Evolutionary conservation across 35 echinoderm and acorn worm genomes (phyloP).

Genomic region (Heliocidaris tuberculata): DNA sequence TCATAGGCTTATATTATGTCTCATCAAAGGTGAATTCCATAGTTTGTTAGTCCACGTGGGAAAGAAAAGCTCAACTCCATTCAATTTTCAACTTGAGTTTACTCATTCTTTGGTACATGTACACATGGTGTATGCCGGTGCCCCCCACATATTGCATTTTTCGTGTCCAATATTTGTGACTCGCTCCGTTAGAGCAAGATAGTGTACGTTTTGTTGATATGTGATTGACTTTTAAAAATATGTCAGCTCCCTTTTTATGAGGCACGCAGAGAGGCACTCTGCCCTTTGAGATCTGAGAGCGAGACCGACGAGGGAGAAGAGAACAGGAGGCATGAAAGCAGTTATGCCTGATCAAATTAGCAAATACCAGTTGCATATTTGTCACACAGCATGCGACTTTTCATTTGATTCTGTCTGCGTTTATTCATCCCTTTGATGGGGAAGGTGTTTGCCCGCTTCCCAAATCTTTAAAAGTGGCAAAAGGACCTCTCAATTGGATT

Average conservation of each 20-base stretch:
- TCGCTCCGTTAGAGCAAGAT: background rate
- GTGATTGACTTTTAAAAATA: background rate
- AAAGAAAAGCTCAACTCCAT: background rate
- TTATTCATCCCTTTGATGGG: background rate
- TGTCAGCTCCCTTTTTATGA: background rate
- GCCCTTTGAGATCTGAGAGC: background rate
- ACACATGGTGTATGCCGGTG: background rate
- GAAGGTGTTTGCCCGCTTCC: background rate
- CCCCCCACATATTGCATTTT: background rate
- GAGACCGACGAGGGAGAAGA: background rate
- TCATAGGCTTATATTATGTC: background rate
- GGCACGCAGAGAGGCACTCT: background rate
- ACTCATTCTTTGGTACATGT: background rate
- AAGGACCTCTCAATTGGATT: conserved; percentile 4
- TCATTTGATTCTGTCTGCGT: background rate
- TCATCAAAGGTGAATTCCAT: background rate
- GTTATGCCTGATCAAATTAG: conserved; percentile 35
- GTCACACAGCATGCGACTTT: conserved; percentile 27
- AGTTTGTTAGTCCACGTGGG: background rate
- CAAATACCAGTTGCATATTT: conserved; percentile 7
- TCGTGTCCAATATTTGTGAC: background rate
- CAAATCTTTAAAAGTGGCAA: conserved; percentile 1
- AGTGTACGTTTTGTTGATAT: background rate
- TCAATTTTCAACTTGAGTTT: background rate
- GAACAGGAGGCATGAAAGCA: conserved; percentile 6